Evolutionary conservation across 35 echinoderm and acorn worm genomes (phyloP).

Genomic region (Heliocidaris erythrogramma): DNA sequence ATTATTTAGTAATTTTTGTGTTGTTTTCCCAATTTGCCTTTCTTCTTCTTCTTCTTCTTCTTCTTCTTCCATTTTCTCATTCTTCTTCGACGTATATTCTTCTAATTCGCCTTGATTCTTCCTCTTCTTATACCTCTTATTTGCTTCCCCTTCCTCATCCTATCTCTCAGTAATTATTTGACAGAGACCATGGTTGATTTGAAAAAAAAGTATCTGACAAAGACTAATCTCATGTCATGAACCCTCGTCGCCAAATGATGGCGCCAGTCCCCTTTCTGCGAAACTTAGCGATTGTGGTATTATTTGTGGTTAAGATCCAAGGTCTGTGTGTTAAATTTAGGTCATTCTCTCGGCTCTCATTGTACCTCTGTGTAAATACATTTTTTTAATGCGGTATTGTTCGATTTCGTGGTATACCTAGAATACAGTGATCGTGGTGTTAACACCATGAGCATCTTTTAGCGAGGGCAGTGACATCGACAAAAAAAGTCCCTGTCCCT

Average conservation of each 20-base stretch:
- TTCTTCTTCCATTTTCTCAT: too few species aligned
- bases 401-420: background rate
- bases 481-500: background rate
- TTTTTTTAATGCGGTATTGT: background rate
- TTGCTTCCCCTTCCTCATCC: too few species aligned
- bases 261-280: constrained; percentile 21
- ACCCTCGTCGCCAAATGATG: background rate
- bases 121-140: too few species aligned
- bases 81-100: too few species aligned
- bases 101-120: too few species aligned
- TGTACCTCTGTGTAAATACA: background rate
- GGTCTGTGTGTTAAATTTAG: background rate
- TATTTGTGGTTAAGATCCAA: background rate
- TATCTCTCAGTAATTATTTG: too few species aligned
- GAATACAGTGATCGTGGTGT: background rate
- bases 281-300: background rate
- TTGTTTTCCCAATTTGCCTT: too few species aligned
- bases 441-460: background rate
- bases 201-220: background rate
- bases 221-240: background rate
- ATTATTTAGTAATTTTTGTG: too few species aligned
- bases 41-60: too few species aligned
- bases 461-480: background rate
- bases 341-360: background rate
- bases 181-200: background rate